Base-by-base conservation (phyloP, 2,888 invertebrate genomes). In the Mesochorus sp. region DNA sequence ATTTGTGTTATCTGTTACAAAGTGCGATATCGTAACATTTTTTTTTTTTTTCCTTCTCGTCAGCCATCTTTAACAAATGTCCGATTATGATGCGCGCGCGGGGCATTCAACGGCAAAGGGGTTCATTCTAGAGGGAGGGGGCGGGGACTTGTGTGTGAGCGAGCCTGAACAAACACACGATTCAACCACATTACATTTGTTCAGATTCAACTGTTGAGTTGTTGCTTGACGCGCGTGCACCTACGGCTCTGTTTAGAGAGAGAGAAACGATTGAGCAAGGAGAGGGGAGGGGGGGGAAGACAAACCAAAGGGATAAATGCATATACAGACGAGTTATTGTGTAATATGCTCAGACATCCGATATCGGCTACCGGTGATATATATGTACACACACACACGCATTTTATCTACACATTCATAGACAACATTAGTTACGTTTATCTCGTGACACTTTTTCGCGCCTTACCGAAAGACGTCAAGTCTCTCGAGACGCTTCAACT, bases 201-300 rank as follows among this genome's bases (percentile, higher is more conserved):
- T 80, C 51, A 59, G 34, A 62, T 67, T 71, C 74, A 71, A 79
- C 75, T 75, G 79, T 79, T 75, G 66, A 79, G 74, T 61, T 71
- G 59, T 51, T n/a, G 47, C n/a, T 53, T n/a, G 49, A 51, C 49
- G 67, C 77, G 81, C 82, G 76, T 78, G 81, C 80, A 81, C n/a
- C 78, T 80, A 79, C 81, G 76, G 67, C 80, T 77, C 79, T 67
- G 72, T 28, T 53, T 42, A 34, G 67, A 51, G 61, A 42, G 61
- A 75, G 53, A 76, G 55, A 53, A n/a, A n/a, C n/a, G 39, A 51
- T 37, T 70, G 76, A 76, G 42, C 3, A 14, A 44, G 21, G 79
- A 67, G 76, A 51, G 24, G 37, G 34, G 19, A 68, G 28, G 24
- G 12, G 2, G 39, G 14, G 19, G 5, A 12, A 51, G 39, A 12